phyloP scores from a whole-genome alignment of 2,113 vertebrate species.

The Piaya cayana region DNA sequence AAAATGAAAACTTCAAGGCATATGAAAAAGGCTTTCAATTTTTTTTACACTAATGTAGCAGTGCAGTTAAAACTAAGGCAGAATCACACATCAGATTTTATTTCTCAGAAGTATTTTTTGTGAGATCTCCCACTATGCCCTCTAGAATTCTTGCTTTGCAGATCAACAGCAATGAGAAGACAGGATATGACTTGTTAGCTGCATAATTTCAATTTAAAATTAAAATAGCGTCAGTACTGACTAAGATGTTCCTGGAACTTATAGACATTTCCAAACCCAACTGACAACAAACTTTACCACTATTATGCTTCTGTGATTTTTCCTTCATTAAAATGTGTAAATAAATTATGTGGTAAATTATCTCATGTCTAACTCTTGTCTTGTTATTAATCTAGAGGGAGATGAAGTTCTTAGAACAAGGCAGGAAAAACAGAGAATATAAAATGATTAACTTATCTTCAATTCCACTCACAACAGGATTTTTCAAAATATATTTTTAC shows the following conservation, averaged over 20 bases:
- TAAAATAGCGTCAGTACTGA: not conserved
- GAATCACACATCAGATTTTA: not conserved
- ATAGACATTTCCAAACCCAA: constrained; percentile 6
- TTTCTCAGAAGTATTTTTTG: not conserved
- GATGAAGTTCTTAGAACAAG: constrained; percentile 37
- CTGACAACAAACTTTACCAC: constrained; percentile 40
- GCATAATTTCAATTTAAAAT: constrained; percentile 65
- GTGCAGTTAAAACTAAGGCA: not conserved
- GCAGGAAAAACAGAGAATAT: constrained; percentile 47
- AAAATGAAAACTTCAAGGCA: not conserved
- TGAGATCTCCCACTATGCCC: not conserved
- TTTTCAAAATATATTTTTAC: not conserved
- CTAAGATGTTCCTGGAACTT: constrained; percentile 43
- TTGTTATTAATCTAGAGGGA: constrained; percentile 58
- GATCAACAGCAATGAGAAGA: constrained; percentile 19
- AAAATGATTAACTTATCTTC: constrained; percentile 41
- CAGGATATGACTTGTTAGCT: constrained; percentile 30
- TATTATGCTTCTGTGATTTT: constrained; percentile 38
- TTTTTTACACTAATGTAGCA: not conserved
- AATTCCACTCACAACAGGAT: not conserved
- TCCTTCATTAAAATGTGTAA: constrained; percentile 58
- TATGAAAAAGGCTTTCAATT: not conserved
- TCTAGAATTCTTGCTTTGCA: constrained; percentile 24
- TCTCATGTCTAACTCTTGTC: constrained; percentile 55
- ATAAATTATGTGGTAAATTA: constrained; percentile 68